Conservation (phyloP, 1,140 invertebrate genomes). For the Aplysia californica region DNA sequence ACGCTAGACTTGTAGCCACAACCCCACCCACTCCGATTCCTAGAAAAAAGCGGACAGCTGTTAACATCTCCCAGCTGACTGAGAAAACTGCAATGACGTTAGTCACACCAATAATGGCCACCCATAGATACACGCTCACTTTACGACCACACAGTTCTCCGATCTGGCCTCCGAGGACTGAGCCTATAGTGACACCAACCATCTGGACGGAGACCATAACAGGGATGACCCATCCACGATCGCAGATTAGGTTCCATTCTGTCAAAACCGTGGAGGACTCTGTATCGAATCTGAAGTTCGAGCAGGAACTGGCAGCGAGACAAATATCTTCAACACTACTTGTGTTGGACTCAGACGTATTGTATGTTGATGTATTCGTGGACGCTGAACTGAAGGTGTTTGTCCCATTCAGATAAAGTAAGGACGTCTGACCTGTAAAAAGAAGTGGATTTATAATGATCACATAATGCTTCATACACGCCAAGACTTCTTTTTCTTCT, state of each 20-base stretch:
- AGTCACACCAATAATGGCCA: not conserved
- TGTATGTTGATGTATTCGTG: not conserved
- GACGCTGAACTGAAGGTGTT: not conserved
- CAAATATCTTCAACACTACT: not conserved
- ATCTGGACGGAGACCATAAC: not conserved
- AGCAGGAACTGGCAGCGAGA: too few species aligned
- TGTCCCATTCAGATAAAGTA: not conserved
- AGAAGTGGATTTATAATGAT: too few species aligned
- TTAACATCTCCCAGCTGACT: not conserved
- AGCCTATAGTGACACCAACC: not conserved
- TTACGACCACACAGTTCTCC: not conserved
- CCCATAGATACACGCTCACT: not conserved
- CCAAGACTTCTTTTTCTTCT: not conserved
- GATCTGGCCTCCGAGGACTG: not conserved
- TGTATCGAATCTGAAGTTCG: not conserved
- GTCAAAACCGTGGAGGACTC: not conserved
- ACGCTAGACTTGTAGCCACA: not conserved
- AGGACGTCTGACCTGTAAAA: not conserved
- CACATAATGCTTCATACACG: too few species aligned
- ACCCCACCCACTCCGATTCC: not conserved
- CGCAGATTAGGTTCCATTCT: not conserved
- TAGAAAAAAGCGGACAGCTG: not conserved
- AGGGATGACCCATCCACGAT: not conserved
- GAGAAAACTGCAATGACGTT: slow-evolving; percentile 3
- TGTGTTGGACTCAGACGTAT: not conserved